Percentiles rank a stretch among this genome's conserved stretches.
Evolutionary conservation across 1,140 invertebrate species (phyloP).

Genomic region (Pseudomyrmex flavicornis): DNA sequence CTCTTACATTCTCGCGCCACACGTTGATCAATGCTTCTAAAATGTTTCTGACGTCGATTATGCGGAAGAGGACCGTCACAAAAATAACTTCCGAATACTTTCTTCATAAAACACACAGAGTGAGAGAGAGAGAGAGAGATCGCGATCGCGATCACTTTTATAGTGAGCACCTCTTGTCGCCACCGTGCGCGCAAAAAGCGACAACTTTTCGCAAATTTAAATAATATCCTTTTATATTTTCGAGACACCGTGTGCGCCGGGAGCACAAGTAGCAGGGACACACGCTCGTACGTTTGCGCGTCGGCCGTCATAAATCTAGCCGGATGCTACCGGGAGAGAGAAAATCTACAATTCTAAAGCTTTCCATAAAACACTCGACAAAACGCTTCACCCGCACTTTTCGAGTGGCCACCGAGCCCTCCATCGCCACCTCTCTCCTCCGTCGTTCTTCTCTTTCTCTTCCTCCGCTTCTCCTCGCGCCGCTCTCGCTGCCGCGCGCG

Average conservation of each 20-base stretch:
- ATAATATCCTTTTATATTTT: slow-evolving; percentile 78
- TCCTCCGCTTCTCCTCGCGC: slow-evolving; percentile 40
- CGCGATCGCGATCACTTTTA: background rate
- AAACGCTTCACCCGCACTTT: slow-evolving; percentile 84
- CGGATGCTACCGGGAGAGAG: slow-evolving; percentile 70
- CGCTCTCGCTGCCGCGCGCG: slow-evolving; percentile 56
- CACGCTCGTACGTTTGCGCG: slow-evolving; percentile 52
- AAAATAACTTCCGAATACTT: slow-evolving; percentile 15
- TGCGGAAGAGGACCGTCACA: slow-evolving; percentile 50
- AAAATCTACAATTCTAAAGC: slow-evolving; percentile 85
- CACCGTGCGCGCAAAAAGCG: slow-evolving; percentile 17
- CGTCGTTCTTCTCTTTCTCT: slow-evolving; percentile 23
- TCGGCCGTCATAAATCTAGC: slow-evolving; percentile 76
- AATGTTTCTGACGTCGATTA: slow-evolving; percentile 76
- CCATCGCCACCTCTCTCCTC: slow-evolving; percentile 40
- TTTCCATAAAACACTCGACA: slow-evolving; percentile 85
- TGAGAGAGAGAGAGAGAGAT: background rate
- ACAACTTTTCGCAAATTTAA: slow-evolving; percentile 77
- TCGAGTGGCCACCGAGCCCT: slow-evolving; percentile 77
- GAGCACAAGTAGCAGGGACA: slow-evolving; percentile 57
- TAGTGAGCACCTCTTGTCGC: background rate
- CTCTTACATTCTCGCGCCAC: slow-evolving; percentile 70
- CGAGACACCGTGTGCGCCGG: slow-evolving; percentile 25
- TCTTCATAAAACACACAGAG: no score
- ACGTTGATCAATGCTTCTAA: slow-evolving; percentile 72